phyloP scores from a whole-genome alignment of 92 coral and sea anemone species.

The Actinostola sp. region DNA sequence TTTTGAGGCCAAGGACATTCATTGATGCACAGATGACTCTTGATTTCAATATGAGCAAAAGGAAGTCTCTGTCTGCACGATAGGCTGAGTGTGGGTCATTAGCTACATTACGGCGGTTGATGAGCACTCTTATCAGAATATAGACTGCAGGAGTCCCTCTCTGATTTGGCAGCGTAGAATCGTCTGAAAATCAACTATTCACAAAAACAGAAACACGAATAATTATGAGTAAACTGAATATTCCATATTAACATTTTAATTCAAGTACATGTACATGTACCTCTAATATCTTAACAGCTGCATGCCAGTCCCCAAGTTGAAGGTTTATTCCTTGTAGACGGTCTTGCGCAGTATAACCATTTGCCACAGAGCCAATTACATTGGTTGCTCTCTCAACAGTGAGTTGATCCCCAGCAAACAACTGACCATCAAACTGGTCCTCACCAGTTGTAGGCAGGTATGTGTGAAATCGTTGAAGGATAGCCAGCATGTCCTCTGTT shows the following conservation, averaged over 20 bases:
- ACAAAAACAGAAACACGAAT: no score
- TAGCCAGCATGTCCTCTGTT: conserved; percentile 47
- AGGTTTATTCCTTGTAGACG: conserved; percentile 58
- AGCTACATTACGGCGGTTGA: conserved; percentile 57
- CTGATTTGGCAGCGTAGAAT: conserved; percentile 56
- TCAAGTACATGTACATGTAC: not conserved
- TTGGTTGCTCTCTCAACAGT: conserved; percentile 54
- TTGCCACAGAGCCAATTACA: conserved; percentile 44
- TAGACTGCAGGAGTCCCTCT: conserved; percentile 48
- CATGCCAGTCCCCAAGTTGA: conserved; percentile 71
- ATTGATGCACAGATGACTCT: conserved; percentile 56
- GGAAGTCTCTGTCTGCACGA: conserved; percentile 61
- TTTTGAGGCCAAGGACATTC: no score
- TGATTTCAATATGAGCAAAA: conserved; percentile 21
- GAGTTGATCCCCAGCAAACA: conserved; percentile 66
- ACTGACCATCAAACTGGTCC: conserved; percentile 30
- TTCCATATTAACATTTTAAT: no score
- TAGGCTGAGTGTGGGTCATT: conserved; percentile 57
- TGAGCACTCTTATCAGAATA: conserved; percentile 62
- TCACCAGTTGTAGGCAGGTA: conserved; percentile 24
- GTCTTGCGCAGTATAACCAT: conserved; percentile 53
- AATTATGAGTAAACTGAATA: no score
- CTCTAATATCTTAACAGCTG: conserved; percentile 56
- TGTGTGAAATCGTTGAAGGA: conserved; percentile 37
- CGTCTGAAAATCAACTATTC: conserved; percentile 61